A percentile compares a stretch with the other conserved stretches of the same genome.
Conservation (phyloP, 2,113 vertebrate genomes). For the Passer montanus region DNA sequence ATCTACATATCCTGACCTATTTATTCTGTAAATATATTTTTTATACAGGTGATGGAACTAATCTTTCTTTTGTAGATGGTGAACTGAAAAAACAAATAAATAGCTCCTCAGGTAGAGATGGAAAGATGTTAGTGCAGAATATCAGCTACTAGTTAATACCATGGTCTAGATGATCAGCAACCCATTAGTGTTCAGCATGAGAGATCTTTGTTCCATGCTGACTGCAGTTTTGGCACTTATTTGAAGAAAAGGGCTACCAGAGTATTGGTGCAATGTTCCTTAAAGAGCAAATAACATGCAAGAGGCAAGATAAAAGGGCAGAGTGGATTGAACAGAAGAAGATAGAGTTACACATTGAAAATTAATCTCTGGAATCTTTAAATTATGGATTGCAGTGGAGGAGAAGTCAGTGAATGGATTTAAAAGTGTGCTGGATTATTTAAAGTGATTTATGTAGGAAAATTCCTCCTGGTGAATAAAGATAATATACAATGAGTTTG, state of each 20-base stretch:
- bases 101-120: not conserved
- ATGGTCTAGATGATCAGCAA: not conserved
- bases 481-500: not conserved
- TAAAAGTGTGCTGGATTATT: not conserved
- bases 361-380: not conserved
- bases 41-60: not conserved
- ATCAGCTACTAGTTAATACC: not conserved
- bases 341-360: not conserved
- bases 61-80: not conserved
- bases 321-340: not conserved
- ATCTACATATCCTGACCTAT: not conserved
- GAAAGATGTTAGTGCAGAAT: not conserved
- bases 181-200: not conserved
- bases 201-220: not conserved
- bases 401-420: not conserved
- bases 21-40: not conserved
- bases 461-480: not conserved
- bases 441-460: not conserved
- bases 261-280: not conserved
- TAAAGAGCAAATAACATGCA: not conserved
- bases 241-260: not conserved
- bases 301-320: not conserved
- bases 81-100: not conserved
- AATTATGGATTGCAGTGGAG: not conserved
- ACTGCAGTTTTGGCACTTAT: not conserved